Percentiles rank a stretch among this genome's conserved stretches.
Evolutionary conservation across 2,113 vertebrate genomes (phyloP).

Genomic region (Odocoileus virginianus): DNA sequence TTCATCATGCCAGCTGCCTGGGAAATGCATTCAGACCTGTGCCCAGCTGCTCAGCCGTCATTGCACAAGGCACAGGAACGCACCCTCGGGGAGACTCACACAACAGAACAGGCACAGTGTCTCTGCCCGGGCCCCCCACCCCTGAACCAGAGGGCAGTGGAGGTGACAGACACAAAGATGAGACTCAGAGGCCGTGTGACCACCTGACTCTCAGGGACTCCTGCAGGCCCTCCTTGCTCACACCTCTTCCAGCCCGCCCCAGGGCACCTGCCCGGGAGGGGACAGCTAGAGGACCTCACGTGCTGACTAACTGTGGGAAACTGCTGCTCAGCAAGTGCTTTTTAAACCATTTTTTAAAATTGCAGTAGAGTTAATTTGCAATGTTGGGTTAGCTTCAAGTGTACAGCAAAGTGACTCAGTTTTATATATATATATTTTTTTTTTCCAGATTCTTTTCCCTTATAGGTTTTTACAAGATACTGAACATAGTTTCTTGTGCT

Average conservation of each 20-base stretch:
- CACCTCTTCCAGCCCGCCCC: background rate
- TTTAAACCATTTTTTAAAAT: accelerated
- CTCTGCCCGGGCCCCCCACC: slow-evolving; percentile 1
- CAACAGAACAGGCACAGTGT: slow-evolving; percentile 64
- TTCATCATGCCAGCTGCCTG: slow-evolving; percentile 54
- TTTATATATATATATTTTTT: background rate
- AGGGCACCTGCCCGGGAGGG: background rate
- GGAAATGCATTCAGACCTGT: slow-evolving; percentile 37
- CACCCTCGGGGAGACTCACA: background rate
- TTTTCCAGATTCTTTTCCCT: background rate
- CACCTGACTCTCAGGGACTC: background rate
- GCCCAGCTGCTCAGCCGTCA: slow-evolving; percentile 16
- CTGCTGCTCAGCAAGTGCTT: background rate
- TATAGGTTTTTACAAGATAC: background rate
- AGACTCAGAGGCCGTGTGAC: background rate
- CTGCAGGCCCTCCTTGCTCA: background rate
- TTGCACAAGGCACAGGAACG: slow-evolving; percentile 60
- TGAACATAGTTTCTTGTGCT: background rate
- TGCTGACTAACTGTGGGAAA: background rate
- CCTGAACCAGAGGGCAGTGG: slow-evolving; percentile 26
- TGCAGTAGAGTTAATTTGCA: accelerated
- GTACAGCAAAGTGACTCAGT: background rate
- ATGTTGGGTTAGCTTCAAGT: background rate
- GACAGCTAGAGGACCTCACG: background rate
- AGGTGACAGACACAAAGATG: slow-evolving; percentile 39